phyloP scores from a whole-genome alignment of 2,797 vertebrate species.

The Mormyrops boulengeri region DNA sequence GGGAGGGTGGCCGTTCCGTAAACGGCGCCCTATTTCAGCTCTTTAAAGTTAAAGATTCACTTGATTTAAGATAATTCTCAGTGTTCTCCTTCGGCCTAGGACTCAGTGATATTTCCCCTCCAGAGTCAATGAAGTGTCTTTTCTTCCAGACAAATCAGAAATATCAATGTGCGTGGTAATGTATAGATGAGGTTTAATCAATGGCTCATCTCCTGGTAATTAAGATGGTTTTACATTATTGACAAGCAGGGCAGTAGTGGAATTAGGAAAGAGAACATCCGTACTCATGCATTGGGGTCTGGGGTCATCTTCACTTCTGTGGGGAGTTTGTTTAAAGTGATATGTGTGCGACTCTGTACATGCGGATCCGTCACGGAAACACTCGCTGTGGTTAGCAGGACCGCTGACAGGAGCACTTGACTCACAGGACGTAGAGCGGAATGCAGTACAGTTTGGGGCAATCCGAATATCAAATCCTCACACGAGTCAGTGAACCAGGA shows the following conservation, averaged over 20 bases:
- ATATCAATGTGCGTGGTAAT: neutral
- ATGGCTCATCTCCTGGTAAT: neutral
- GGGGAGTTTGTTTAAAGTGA: neutral
- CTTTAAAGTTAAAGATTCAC: slow-evolving; percentile 13
- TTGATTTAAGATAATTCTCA: neutral
- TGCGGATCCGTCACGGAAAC: neutral
- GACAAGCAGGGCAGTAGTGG: neutral
- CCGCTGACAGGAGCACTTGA: neutral
- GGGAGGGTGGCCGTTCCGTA: slow-evolving; percentile 6
- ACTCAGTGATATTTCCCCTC: neutral
- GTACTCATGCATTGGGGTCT: neutral
- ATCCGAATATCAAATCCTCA: neutral
- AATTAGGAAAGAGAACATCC: neutral
- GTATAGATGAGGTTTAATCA: neutral
- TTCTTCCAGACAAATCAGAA: neutral
- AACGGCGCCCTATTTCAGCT: slow-evolving; percentile 3
- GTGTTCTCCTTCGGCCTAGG: neutral
- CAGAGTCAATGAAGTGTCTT: neutral
- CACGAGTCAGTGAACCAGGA: neutral
- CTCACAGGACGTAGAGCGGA: neutral
- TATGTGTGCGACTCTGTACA: neutral
- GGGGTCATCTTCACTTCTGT: neutral
- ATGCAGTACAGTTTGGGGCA: neutral
- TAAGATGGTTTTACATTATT: neutral
- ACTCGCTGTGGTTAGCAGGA: neutral